Conservation (phyloP, 2,888 invertebrate species). For the Eupelmus urozonus region DNA sequence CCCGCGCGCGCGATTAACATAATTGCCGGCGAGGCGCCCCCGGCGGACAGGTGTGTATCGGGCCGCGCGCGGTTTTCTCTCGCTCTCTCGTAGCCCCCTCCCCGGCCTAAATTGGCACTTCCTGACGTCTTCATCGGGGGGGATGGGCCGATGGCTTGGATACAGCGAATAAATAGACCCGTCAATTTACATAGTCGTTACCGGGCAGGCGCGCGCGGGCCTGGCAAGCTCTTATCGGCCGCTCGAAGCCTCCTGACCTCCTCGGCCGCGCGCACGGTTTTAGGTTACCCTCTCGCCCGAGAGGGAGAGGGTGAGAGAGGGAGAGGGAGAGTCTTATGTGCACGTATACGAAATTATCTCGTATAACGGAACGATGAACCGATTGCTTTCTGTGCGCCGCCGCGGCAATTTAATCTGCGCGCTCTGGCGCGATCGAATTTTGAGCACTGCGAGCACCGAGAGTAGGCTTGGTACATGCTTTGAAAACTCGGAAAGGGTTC, state of each 20-base stretch:
- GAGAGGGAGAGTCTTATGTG: too few species aligned
- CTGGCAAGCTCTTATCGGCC: conserved; percentile 73
- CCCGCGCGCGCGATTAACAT: conserved; percentile 65
- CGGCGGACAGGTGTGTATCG: too few species aligned
- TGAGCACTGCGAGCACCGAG: too few species aligned
- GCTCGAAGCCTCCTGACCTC: conserved; percentile 66
- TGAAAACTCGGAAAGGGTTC: too few species aligned
- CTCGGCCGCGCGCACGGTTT: conserved; percentile 68
- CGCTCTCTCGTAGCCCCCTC: too few species aligned
- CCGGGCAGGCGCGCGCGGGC: conserved; percentile 62
- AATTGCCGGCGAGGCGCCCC: conserved; percentile 61
- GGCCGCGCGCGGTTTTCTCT: too few species aligned
- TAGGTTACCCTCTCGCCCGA: conserved; percentile 66
- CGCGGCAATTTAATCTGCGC: too few species aligned
- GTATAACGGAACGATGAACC: conserved; percentile 7
- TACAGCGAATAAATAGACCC: conserved; percentile 74
- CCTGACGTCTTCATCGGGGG: conserved; percentile 69
- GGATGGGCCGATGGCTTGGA: conserved; percentile 60
- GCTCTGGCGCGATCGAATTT: too few species aligned
- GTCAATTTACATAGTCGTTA: conserved; percentile 76
- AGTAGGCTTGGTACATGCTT: too few species aligned
- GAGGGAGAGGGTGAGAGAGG: too few species aligned
- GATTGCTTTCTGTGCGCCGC: conserved; percentile 7
- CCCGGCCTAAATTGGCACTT: conserved; percentile 66
- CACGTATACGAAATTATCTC: conserved; percentile 15